Evolutionary conservation across 2,113 vertebrate genomes (phyloP), one percentile per base, ranked within the genome.

Genomic region (Plestiodon gilberti): DNA sequence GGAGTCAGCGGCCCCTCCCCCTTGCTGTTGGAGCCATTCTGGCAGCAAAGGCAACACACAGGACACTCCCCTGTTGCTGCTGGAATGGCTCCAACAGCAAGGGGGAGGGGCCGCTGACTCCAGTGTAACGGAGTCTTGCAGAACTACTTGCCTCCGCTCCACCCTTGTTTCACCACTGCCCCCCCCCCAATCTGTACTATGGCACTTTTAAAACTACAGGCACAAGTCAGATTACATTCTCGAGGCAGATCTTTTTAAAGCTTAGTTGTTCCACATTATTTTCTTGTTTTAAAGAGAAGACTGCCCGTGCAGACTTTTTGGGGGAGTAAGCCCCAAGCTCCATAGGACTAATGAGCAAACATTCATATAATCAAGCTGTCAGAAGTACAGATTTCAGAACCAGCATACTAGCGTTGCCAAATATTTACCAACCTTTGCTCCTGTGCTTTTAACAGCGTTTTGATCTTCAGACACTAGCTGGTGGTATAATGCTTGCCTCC

Each of bases 121-220:
- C n/a, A n/a, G n/a, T n/a, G n/a, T n/a, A n/a, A n/a, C n/a, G n/a
- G n/a, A n/a, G n/a, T n/a, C n/a, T n/a, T n/a, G n/a, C n/a, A n/a
- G n/a, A n/a, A n/a, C n/a, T n/a, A n/a, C n/a, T n/a, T n/a, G n/a
- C n/a, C n/a, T n/a, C n/a, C n/a, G n/a, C n/a, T n/a, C n/a, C n/a
- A n/a, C n/a, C n/a, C n/a, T n/a, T n/a, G n/a, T n/a, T n/a, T n/a
- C n/a, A n/a, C n/a, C n/a, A n/a, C 67, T 84, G 84, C 84, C 20
- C 23, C 11, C 17, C 15, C 1, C 0, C 0, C 30, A 62, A 9
- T 43, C 40, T 61, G 15, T 30, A 22, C 5, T 59, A 25, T 30
- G 18, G 48, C 64, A 52, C 28, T 57, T 78, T 69, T 38, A 64
- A 76, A 75, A 33, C 40, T 64, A 10, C 14, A 85, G 35, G 23